phyloP scores from a whole-genome alignment of 2,888 invertebrate genomes.

The Byasa hedistus region DNA sequence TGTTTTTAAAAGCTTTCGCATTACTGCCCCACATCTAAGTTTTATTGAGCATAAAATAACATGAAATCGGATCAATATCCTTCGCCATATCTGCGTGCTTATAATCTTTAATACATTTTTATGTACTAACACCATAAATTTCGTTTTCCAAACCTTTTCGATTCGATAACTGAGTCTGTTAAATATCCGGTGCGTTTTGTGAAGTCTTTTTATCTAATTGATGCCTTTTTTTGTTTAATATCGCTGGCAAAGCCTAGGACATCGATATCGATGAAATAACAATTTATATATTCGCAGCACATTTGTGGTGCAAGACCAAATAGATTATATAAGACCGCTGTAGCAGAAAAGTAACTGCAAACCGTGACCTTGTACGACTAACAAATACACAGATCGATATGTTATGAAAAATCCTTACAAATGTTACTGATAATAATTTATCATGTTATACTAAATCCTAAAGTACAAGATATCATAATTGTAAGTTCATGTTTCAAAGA shows the following conservation, averaged over 20 bases:
- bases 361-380: constrained; percentile 14
- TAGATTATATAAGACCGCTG: constrained; percentile 11
- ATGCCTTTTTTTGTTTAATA: no score
- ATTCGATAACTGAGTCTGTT: neutral
- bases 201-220: neutral
- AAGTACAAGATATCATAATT: neutral
- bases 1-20: constrained; percentile 15
- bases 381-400: constrained; percentile 13
- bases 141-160: neutral
- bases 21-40: constrained; percentile 3
- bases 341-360: constrained; percentile 8
- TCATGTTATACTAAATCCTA: neutral
- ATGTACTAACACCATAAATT: neutral
- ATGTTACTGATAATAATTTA: neutral
- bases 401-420: constrained; percentile 16
- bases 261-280: constrained; percentile 17
- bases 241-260: neutral
- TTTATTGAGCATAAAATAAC: constrained; percentile 1
- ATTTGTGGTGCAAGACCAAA: constrained; percentile 7
- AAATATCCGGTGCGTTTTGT: neutral
- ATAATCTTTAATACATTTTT: neutral
- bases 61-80: constrained; percentile 1
- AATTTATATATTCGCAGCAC: constrained; percentile 5
- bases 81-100: neutral
- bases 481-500: neutral